These are phyloP conservation scores for Corydoras sp. DNA, from an alignment of 2,113 vertebrate genomes.

Conservation along the genomic window DNA sequence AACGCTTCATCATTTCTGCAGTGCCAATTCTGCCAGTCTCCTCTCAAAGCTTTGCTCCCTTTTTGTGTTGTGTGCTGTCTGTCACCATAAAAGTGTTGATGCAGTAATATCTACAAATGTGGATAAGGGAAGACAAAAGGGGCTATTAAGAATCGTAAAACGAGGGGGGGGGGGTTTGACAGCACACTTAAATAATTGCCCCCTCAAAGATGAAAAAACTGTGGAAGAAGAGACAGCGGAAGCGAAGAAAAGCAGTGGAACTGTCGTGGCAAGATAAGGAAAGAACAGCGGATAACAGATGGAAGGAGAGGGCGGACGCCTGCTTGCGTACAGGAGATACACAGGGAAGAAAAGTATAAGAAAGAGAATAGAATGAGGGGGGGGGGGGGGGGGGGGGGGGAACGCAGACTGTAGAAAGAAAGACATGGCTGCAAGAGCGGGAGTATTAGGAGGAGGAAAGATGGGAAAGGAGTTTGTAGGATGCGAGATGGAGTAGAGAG, in stretches of 20 bases:
- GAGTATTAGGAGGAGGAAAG: constrained; percentile 43
- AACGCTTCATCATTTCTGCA: not conserved
- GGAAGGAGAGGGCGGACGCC: constrained; percentile 43
- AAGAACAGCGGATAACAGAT: constrained; percentile 49
- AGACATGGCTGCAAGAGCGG: constrained; percentile 32
- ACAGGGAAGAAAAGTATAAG: constrained; percentile 26
- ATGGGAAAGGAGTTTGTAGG: constrained; percentile 38
- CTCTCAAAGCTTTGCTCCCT: not conserved
- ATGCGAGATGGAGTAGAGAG: constrained; percentile 32
- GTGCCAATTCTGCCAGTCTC: not conserved
- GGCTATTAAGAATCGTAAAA: too few relatives aligned
- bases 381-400: constrained; percentile 9
- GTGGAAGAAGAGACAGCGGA: constrained; percentile 36
- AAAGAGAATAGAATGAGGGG: constrained; percentile 33
- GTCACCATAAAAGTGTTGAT: too few relatives aligned
- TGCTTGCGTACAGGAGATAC: constrained; percentile 17
- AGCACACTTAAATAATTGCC: constrained; percentile 51
- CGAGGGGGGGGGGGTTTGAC: not conserved
- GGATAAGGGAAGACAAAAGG: constrained; percentile 23
- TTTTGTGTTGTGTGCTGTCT: too few relatives aligned
- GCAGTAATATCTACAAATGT: not conserved
- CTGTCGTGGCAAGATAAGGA: constrained; percentile 41
- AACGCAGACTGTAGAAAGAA: constrained; percentile 13
- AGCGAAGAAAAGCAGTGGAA: constrained; percentile 21
- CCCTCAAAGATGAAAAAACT: constrained; percentile 13